Base-by-base conservation (phyloP, 2,797 vertebrate genomes). In the Micropoecilia bifurca region DNA sequence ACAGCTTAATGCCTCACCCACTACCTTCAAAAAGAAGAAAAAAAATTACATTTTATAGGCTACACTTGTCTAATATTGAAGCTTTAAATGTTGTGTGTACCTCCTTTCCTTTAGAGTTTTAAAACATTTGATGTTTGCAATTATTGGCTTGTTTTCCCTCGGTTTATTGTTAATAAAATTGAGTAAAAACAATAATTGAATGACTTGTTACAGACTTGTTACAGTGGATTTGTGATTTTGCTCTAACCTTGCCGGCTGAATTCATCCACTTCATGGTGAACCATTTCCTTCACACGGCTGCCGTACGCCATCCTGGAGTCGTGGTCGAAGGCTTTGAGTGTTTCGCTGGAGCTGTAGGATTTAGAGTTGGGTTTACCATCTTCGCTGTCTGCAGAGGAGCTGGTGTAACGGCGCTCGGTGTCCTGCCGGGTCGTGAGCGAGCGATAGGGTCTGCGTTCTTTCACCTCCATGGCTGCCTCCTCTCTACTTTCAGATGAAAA, bases 321-420 rank as follows among this genome's bases (percentile, higher is more conserved):
- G 80, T 99, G 99, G 92, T 99, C 98, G 2, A 98, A 99, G 90
- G 98, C 99, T 92, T 99, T 99, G 72, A 99, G 96, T 4, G 99
- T 99, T 95, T 99, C 99, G 0, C 98, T 99, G 94, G 98, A 99
- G 95, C 99, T 99, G 95, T 99, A 99, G 84, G 98, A 99, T 79
- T 99, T 99, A 85, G 97, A 91, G 76, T 98, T 98, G 72, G 94
- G 93, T 88, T 97, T 98, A 89, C 96, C 96, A 25, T 99, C 98
- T 92, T 99, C 99, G 0, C 97, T 98, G 92, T 99, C 98, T 0
- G 97, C 98, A 0, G 98, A 99, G 41, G 98, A 99, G 93, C 97
- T 98, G 90, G 98, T 99, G 87, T 99, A 99, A 61, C 97, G 98
- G 69, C 96, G 98, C 90, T 99, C 98, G 0, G 97, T 94, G 84